Base-by-base conservation (phyloP, 1,140 invertebrate genomes). In the Drosophila yakuba region DNA sequence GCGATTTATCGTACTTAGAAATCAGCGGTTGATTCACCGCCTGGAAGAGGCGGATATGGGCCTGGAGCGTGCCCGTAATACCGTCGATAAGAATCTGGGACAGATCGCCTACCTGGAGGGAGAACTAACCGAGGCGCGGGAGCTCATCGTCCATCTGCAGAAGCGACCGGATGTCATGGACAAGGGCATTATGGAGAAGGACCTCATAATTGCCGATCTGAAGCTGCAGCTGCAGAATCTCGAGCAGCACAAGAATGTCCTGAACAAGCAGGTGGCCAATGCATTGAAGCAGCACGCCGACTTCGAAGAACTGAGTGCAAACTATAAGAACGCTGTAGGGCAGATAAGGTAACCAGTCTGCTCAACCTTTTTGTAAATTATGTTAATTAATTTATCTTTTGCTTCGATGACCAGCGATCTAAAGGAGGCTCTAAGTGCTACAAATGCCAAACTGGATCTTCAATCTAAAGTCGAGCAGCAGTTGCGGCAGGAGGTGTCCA, bases 341-440 rank as follows among this genome's bases (percentile, higher is more conserved):
- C 25, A 68, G 14, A 50, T 68, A 20, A 61, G 12, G 71, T 74
- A 3, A 32, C 7, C 32, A 3, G 28, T 0, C 10, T 39, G 57
- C 45, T 17, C 25, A 4, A 4, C 25, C 25, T 25, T 20, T 25
- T 20, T 20, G 25, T 25, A 14, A 3, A 48, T 8, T 15, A 8
- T 10, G 2, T 25, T n/a, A 0, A 39, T 2, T 4, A 14, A 14
- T 4, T 17, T 23, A 23, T 38, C 0, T n/a, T n/a, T 28, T 10
- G 12, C 6, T 17, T 28, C 23, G 1, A 0, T 10, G 3, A 14
- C 0, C 15, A 85, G 83, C 8, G 64, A 78, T 0, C 43, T 82
- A 3, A 23, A 61, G 3, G 10, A 39, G 0, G 32, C 75, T 1
- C 11, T 82, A 0, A 43, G 15, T 7, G 5, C 0, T 2, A 38